Conservation (phyloP, 1,140 invertebrate species). For the Myzus persicae region DNA sequence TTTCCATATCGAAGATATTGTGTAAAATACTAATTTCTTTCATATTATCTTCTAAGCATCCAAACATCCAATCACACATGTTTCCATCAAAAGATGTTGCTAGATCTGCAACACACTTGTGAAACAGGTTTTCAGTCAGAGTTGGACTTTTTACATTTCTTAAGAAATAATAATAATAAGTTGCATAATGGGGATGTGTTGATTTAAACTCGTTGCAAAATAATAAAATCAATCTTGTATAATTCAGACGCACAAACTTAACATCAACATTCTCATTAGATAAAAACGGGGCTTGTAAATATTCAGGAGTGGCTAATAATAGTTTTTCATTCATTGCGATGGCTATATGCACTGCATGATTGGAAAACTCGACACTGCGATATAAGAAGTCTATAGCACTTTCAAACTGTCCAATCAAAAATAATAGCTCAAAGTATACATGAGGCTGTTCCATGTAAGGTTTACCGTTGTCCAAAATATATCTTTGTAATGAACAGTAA, state of each 20-base stretch:
- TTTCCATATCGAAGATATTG: not conserved
- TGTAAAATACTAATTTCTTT: not conserved
- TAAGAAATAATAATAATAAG: constrained; percentile 49
- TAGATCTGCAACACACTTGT: constrained; percentile 36
- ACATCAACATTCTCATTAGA: constrained; percentile 46
- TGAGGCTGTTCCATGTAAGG: constrained; percentile 77
- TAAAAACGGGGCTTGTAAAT: constrained; percentile 42
- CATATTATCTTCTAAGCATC: not conserved
- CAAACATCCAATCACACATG: constrained; percentile 53
- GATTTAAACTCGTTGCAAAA: constrained; percentile 38
- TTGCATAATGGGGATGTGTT: constrained; percentile 16
- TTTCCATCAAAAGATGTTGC: constrained; percentile 48
- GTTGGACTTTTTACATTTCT: not conserved
- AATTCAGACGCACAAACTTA: constrained; percentile 34
- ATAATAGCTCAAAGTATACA: constrained; percentile 89
- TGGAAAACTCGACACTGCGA: constrained; percentile 72
- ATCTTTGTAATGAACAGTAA: constrained; percentile 40
- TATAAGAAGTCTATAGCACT: constrained; percentile 93
- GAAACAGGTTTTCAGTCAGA: not conserved
- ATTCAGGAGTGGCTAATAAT: constrained; percentile 70
- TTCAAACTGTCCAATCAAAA: constrained; percentile 94
- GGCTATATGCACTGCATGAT: constrained; percentile 92
- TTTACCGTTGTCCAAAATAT: constrained; percentile 44
- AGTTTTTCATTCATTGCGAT: constrained; percentile 88
- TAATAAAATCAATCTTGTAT: constrained; percentile 19